A percentile compares a stretch with the other conserved stretches of the same genome.
These are phyloP conservation scores for Anableps anableps DNA, from an alignment of 2,797 vertebrate species.

Conservation along the genomic window DNA sequence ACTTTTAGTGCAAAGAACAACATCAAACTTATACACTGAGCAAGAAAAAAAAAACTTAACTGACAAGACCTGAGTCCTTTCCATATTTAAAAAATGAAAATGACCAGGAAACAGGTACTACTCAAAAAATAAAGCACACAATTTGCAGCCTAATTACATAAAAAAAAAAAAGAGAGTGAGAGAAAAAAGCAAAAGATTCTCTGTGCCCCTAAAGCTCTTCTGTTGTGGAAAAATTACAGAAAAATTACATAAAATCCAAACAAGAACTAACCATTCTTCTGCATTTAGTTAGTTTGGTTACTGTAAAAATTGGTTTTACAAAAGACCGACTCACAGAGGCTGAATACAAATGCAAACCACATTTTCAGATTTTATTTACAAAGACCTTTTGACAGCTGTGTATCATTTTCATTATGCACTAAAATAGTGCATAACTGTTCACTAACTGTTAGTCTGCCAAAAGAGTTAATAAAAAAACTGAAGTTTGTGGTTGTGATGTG, in stretches of 20 bases:
- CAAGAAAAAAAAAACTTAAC: neutral
- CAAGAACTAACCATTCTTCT: neutral
- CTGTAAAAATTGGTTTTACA: too few relatives aligned
- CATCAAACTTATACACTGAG: neutral
- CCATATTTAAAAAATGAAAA: neutral
- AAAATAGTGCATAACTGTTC: too few relatives aligned
- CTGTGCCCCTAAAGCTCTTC: neutral
- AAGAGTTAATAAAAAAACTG: too few relatives aligned
- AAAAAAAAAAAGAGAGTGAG: neutral
- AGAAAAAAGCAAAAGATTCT: too few relatives aligned
- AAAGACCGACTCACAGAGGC: too few relatives aligned
- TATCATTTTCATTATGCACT: too few relatives aligned
- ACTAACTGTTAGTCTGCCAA: too few relatives aligned
- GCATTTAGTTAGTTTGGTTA: too few relatives aligned
- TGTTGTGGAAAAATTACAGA: neutral
- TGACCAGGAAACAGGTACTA: neutral
- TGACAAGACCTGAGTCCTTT: neutral
- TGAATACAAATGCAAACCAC: too few relatives aligned
- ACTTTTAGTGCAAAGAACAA: neutral
- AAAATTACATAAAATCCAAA: neutral
- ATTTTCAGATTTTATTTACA: too few relatives aligned
- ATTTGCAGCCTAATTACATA: neutral
- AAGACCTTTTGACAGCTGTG: too few relatives aligned
- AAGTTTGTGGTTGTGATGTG: too few relatives aligned
- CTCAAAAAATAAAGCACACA: neutral